Evolutionary conservation across 2,113 vertebrate species (phyloP).

Genomic region (Callocephalon fimbriatum): DNA sequence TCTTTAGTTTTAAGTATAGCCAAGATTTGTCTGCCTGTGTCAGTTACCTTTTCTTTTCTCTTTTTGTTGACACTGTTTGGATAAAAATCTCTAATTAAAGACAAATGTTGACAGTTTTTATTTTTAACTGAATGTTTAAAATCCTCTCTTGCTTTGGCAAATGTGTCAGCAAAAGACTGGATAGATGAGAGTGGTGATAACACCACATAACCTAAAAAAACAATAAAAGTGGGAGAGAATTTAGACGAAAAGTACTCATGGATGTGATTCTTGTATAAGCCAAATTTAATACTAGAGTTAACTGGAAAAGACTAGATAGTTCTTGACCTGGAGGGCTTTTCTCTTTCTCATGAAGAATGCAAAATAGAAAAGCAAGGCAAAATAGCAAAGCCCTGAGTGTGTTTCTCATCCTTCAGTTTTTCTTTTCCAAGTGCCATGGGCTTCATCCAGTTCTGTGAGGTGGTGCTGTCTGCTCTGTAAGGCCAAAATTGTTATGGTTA

Average conservation of each 20-base stretch:
- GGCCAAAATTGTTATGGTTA: background rate
- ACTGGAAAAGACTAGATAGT: background rate
- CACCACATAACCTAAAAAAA: background rate
- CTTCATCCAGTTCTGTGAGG: background rate
- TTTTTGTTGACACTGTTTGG: background rate
- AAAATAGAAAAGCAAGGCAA: background rate
- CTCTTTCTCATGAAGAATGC: background rate
- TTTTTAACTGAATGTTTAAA: background rate
- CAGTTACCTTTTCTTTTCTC: background rate
- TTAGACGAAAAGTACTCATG: background rate
- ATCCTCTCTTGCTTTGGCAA: background rate
- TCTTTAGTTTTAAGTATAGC: background rate
- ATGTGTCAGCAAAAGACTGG: background rate
- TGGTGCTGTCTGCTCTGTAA: background rate
- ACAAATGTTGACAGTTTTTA: background rate
- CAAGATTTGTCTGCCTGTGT: background rate
- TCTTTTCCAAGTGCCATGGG: background rate
- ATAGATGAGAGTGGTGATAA: background rate
- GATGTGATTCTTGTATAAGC: background rate
- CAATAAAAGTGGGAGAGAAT: background rate
- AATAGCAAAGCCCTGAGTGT: background rate
- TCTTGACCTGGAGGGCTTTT: background rate
- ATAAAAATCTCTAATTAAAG: background rate
- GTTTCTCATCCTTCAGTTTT: background rate
- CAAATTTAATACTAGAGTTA: background rate